Base-by-base conservation (phyloP, 2,888 invertebrate species). In the Trissolcus brochymenae region DNA sequence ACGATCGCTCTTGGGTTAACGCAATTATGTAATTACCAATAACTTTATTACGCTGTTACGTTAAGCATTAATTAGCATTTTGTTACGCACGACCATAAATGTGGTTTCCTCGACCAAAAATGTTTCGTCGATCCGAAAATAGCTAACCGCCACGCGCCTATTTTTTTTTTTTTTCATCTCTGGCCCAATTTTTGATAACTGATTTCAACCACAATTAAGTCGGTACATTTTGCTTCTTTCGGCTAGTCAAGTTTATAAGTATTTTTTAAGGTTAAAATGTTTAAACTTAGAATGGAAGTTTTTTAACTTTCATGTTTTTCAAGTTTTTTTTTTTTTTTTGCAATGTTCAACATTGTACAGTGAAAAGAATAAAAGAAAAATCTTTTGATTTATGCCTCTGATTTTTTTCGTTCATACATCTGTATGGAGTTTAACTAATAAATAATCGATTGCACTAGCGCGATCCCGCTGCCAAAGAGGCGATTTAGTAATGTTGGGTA, bases 41-140 rank as follows among this genome's bases (percentile, higher is more conserved):
- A 76, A 76, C 75, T 64, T 76, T 76, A 70, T 70, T 70, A 70
- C 55, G 75, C 19, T 59, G 64, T 70, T 76, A 76, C 65, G 59
- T 76, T 60, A 59, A 75, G 64, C 62, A 75, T 68, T 68, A 75
- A 75, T 68, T 75, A 75, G 67, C 70, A 75, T 75, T 75, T 75
- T 75, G 75, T 67, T 75, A 67, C 68, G 76, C 59, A 19, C 76
- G 51, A 61, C 51, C 76, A 68, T 68, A 70, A 70, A 70, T 76
- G 65, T 60, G 75, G 75, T 70, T 62, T 75, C 68, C 19, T 49
- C 49, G 57, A 75, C 68, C 74, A 75, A 75, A 75, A 75, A 68
- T 68, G 74, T 19, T 41, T 57, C 41, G 67, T 19, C 40, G 46
- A 55, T 59, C 55, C 59, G 40, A 64, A 65, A 53, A 43, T 59